phyloP scores from a whole-genome alignment of 2,113 vertebrate genomes.

The Poeciliopsis occidentalis region DNA sequence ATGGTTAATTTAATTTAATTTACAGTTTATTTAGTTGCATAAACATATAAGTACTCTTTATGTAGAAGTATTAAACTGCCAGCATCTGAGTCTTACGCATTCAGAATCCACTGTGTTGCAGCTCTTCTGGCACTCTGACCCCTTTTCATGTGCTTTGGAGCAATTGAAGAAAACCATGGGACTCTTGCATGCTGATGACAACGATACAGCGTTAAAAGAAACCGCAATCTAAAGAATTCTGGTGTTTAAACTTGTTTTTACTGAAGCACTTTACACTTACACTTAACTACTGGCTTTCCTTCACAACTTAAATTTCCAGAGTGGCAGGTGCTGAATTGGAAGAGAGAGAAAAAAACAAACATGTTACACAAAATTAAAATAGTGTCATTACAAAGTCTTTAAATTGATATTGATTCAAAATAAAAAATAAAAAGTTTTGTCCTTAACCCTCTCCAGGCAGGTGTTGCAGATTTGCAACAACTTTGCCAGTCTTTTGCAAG shows the following conservation, averaged over 20 bases:
- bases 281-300: constrained; percentile 6
- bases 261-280: constrained; percentile 58
- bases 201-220: too few species aligned
- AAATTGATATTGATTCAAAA: background rate
- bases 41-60: background rate
- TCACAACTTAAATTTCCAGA: constrained; percentile 56
- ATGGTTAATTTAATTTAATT: background rate
- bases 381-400: background rate
- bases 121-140: constrained; percentile 88
- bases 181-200: too few species aligned
- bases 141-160: too few species aligned
- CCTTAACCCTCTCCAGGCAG: too few species aligned
- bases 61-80: background rate
- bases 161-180: too few species aligned
- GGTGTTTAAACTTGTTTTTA: too few species aligned
- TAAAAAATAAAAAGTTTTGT: too few species aligned
- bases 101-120: constrained; percentile 86
- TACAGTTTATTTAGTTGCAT: constrained; percentile 4
- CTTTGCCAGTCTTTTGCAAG: too few species aligned
- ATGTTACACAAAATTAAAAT: background rate
- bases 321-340: constrained; percentile 79
- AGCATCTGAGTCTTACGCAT: constrained; percentile 83
- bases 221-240: too few species aligned
- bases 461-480: too few species aligned
- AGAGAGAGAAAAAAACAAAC: background rate